Conservation (phyloP, 2,888 invertebrate genomes). For the Pammene aurita region DNA sequence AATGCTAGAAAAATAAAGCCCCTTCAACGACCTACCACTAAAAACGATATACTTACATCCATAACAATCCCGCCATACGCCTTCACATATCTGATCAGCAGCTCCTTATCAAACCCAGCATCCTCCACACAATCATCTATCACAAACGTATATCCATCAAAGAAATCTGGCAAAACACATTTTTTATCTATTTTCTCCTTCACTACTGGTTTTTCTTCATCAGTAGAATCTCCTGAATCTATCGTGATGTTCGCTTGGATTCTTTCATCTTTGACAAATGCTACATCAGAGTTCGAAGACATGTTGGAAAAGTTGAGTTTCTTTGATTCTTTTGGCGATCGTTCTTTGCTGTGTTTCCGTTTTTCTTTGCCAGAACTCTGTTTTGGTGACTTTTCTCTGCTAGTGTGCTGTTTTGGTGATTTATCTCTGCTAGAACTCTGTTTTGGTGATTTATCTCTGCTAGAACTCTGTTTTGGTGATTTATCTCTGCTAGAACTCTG, state of each 20-base stretch:
- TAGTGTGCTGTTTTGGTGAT: conserved; percentile 13
- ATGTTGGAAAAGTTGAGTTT: conserved; percentile 13
- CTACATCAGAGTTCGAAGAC: conserved; percentile 36
- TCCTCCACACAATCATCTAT: conserved; percentile 55
- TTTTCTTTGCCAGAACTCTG: conserved; percentile 10
- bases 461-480: conserved; percentile 5
- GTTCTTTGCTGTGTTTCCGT: conserved; percentile 11
- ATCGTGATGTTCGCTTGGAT: conserved; percentile 33
- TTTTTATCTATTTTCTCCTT: conserved; percentile 20
- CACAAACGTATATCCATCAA: conserved; percentile 76
- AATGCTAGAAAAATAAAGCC: no score
- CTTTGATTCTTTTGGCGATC: conserved; percentile 21
- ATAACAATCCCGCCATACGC: conserved; percentile 85
- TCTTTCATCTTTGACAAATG: conserved; percentile 39
- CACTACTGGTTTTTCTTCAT: conserved; percentile 23
- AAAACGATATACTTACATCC: conserved; percentile 46
- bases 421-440: background rate
- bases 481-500: background rate
- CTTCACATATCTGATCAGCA: conserved; percentile 77
- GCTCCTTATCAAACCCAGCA: conserved; percentile 58
- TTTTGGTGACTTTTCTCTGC: conserved; percentile 17
- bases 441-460: conserved; percentile 20
- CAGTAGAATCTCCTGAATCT: conserved; percentile 28
- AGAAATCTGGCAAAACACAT: conserved; percentile 71
- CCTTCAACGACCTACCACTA: no score